These are phyloP conservation scores for Dendroctonus valens DNA, from an alignment of 1,140 invertebrate species.

Conservation along the genomic window DNA sequence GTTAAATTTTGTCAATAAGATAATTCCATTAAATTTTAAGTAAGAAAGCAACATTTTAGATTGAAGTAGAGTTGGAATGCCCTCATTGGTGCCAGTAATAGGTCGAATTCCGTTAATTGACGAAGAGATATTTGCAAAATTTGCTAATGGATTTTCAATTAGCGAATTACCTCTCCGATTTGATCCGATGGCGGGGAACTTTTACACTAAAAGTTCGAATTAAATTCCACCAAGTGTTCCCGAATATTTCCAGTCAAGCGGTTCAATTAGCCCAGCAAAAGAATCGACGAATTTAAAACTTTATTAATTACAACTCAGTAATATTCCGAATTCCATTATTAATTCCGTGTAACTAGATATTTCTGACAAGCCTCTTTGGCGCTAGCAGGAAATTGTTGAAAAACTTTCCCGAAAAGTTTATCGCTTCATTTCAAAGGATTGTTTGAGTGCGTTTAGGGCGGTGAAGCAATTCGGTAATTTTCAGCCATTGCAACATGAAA, in stretches of 20 bases:
- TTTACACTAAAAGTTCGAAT: constrained; percentile 1
- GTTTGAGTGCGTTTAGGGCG: too few species aligned
- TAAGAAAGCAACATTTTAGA: too few species aligned
- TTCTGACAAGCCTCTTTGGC: background rate
- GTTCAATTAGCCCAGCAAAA: background rate
- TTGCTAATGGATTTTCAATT: constrained; percentile 9
- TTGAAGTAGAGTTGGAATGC: too few species aligned
- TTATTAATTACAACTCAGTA: constrained; percentile 5
- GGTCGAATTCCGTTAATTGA: too few species aligned
- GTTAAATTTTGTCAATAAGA: too few species aligned
- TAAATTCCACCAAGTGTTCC: constrained; percentile 4
- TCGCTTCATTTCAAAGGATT: too few species aligned
- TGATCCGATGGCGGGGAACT: background rate
- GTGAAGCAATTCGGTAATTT: too few species aligned
- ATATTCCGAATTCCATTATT: background rate
- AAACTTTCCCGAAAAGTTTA: too few species aligned
- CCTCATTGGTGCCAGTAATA: too few species aligned
- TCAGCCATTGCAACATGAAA: too few species aligned
- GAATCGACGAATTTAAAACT: constrained; percentile 3
- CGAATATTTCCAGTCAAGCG: background rate
- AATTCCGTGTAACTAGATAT: background rate
- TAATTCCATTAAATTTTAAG: too few species aligned
- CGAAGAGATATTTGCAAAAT: background rate
- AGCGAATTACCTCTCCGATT: constrained; percentile 5
- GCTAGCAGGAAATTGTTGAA: too few species aligned